Base-by-base conservation (phyloP, 1,140 invertebrate species). In the Ceratina japonica region DNA sequence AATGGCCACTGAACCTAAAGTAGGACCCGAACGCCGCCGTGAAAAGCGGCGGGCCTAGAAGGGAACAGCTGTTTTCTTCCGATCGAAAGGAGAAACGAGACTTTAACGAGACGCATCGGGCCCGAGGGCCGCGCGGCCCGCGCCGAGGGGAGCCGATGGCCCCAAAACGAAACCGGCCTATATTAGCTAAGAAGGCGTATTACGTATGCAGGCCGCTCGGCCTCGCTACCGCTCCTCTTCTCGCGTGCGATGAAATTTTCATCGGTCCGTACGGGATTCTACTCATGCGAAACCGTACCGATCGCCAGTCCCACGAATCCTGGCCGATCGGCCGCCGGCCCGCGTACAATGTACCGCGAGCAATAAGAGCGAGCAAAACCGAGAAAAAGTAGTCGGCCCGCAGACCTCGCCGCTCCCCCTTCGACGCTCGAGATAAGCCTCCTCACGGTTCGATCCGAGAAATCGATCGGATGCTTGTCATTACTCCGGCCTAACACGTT, bases 101-200 rank as follows among this genome's bases (percentile, higher is more conserved):
- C 44, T 71, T 70, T 70, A 77, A 77, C 75, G 66, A 77, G 75
- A 70, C 27, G 13, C 15, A 68, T 37, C n/a, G 66, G 66, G 15
- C 15, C 4, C 54, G 51, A 56, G 24, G 49, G 75, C 44, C 63
- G 52, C 37, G 37, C 37, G 3, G 37, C 37, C 37, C 3, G 3
- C 37, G 37, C 10, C 66, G 65, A 75, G 56, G 68, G 49, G 24
- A 74, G 44, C 16, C 63, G 49, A 44, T 68, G 78, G 83, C 75
- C 84, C 85, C 83, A 66, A 88, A 84, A 87, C 73, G 70, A 80
- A 79, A 77, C 79, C 83, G 88, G 85, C 88, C 87, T 89, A 89
- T 88, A 87, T 88, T 88, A 88, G 83, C 85, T 89, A 88, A 85
- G 84, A 88, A 88, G 79, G 68, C 37, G 68, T 80, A 89, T 89